A percentile compares a stretch with the other conserved stretches of the same genome.
Evolutionary conservation across 2,797 vertebrate genomes (phyloP).

Genomic region (Eptatretus atami): DNA sequence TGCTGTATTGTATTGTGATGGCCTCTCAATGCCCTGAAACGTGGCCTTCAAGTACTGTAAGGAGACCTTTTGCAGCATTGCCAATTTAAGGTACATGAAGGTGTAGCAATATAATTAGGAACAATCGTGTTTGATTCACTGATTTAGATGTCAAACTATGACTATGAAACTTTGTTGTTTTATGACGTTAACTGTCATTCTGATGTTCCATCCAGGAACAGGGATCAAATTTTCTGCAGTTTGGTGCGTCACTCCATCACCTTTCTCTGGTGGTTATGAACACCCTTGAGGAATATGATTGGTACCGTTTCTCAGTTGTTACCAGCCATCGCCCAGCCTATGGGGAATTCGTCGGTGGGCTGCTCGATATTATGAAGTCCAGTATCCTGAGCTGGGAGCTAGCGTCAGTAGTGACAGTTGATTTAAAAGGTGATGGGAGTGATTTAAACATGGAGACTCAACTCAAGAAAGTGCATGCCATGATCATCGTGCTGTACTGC

Average conservation of each 20-base stretch:
- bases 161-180: neutral
- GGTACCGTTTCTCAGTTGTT: conserved; percentile 82
- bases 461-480: conserved; percentile 57
- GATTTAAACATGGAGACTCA: conserved; percentile 59
- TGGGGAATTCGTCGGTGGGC: conserved; percentile 63
- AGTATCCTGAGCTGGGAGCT: conserved; percentile 95
- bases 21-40: too few species aligned
- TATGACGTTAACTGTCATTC: conserved; percentile 7
- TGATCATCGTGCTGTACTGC: conserved; percentile 66
- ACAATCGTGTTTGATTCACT: neutral
- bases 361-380: conserved; percentile 81
- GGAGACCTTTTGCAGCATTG: too few species aligned
- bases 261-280: conserved; percentile 75
- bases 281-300: conserved; percentile 98
- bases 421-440: conserved; percentile 31
- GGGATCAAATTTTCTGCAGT: conserved; percentile 85
- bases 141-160: neutral
- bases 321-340: conserved; percentile 87
- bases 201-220: conserved; percentile 28
- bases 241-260: conserved; percentile 87
- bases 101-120: neutral
- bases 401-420: conserved; percentile 50
- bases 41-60: too few species aligned
- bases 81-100: neutral
- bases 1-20: too few species aligned